Evolutionary conservation across 1,140 invertebrate species (phyloP), one percentile per base, ranked within the genome.

Genomic region (Microplitis mediator): DNA sequence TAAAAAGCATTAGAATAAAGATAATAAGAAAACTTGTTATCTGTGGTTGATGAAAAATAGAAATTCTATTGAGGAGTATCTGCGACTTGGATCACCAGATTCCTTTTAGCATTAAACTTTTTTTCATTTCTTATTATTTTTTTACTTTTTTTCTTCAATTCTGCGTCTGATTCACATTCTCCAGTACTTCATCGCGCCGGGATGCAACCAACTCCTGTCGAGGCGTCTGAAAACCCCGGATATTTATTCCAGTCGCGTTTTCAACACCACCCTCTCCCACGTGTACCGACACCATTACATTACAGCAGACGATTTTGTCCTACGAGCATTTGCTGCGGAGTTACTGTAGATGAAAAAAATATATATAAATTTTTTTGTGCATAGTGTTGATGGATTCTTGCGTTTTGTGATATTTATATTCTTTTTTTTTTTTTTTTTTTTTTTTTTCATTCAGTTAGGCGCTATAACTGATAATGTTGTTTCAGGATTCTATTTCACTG

Each of bases 241-340:
- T 60, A 61, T 69, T 61, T 69, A 69, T 69, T 69, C 39, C 34
- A 61, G 39, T 39, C 52, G 56, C 34, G 67, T 58, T 56, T 69
- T 72, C 23, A 52, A 51, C 23, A 50, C 23, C 50, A 54, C 50
- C 51, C 32, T 39, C 34, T 8, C n/a, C 32, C 5, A 4, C n/a
- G 31, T 36, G n/a, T 13, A 8, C 62, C 36, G 11, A 31, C 31
- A 13, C 16, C 31, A 31, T 9, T 9, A 34, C 16, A 31, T 32
- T 13, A 9, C 23, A 45, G 6, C 39, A 45, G 39, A 45, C 39
- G 39, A 45, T 45, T 45, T 11, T 45, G 39, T 8, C 39, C 39
- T 45, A 45, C 23, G 4, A 9, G 5, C 8, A 45, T 11, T 34
- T 3, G 13, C 32, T 35, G 60, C 8, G 60, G n/a, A 31, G 60